Evolutionary conservation across 1,140 invertebrate genomes (phyloP).

Genomic region (Drosophila yakuba): DNA sequence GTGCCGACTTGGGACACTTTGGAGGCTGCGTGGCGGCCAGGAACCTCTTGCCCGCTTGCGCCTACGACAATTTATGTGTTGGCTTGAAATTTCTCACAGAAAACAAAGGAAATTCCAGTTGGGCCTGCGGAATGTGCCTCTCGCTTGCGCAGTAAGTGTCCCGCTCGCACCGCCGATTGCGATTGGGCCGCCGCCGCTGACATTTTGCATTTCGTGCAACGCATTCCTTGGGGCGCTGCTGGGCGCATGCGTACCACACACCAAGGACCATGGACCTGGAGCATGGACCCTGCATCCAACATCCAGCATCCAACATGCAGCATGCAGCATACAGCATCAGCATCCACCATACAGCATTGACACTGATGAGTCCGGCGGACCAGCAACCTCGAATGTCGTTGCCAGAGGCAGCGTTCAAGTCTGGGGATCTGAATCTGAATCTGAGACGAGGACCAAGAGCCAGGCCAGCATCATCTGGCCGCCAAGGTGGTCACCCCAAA

Average conservation of each 20-base stretch:
- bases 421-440: conserved; percentile 17
- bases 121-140: conserved; percentile 59
- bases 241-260: conserved; percentile 83
- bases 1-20: conserved; percentile 34
- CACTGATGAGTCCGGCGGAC: conserved; percentile 74
- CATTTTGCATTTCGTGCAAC: conserved; percentile 84
- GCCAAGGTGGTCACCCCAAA: conserved; percentile 81
- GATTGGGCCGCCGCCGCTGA: conserved; percentile 77
- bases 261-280: conserved; percentile 54
- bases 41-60: conserved; percentile 52
- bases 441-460: conserved; percentile 21
- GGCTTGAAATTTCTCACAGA: conserved; percentile 81
- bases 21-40: conserved; percentile 39
- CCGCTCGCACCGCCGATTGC: conserved; percentile 29
- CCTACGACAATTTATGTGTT: conserved; percentile 82
- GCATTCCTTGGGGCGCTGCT: conserved; percentile 82
- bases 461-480: conserved; percentile 50
- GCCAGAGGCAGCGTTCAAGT: conserved; percentile 34
- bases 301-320: conserved; percentile 32
- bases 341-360: conserved; percentile 67
- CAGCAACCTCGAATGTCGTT: conserved; percentile 40
- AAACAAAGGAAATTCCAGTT: conserved; percentile 83
- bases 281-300: conserved; percentile 10
- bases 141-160: conserved; percentile 8
- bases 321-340: conserved; percentile 16